Conservation (phyloP, 2,113 vertebrate species). For the Eulemur rufifrons region DNA sequence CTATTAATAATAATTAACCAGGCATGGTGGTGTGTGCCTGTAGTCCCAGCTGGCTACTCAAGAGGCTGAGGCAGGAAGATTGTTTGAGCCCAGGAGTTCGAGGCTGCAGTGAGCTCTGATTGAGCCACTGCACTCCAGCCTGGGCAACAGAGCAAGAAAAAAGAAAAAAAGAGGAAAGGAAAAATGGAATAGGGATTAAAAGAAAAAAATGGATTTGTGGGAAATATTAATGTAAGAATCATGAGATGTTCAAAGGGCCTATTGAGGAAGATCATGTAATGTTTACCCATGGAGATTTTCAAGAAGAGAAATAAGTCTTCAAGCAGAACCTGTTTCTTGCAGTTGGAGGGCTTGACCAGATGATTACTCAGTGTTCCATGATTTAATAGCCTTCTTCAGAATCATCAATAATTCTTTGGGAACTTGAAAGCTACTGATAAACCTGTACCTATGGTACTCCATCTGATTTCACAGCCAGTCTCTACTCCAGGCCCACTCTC, state of each 20-base stretch:
- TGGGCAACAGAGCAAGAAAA: not conserved
- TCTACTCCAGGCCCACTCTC: constrained; percentile 30
- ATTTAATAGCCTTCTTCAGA: constrained; percentile 41
- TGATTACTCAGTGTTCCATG: not conserved
- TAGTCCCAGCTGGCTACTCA: too few relatives aligned
- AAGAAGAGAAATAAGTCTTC: constrained; percentile 28
- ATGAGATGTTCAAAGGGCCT: not conserved
- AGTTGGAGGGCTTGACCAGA: not conserved
- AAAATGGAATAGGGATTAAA: not conserved
- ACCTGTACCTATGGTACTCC: not conserved
- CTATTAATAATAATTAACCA: too few relatives aligned
- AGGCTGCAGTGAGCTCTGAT: too few relatives aligned
- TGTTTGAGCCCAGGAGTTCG: too few relatives aligned
- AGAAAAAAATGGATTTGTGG: not conserved
- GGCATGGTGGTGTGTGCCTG: too few relatives aligned
- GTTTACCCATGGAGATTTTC: constrained; percentile 16
- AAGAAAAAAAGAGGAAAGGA: not conserved
- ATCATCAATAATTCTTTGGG: not conserved
- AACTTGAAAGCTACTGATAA: constrained; percentile 44
- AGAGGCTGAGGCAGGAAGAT: too few relatives aligned
- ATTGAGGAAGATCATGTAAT: not conserved
- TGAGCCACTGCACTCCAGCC: too few relatives aligned
- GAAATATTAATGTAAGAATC: not conserved
- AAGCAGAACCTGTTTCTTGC: constrained; percentile 35
- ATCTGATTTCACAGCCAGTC: not conserved